Base-by-base conservation (phyloP, 2,888 invertebrate genomes). In the Rotaria sp. region DNA sequence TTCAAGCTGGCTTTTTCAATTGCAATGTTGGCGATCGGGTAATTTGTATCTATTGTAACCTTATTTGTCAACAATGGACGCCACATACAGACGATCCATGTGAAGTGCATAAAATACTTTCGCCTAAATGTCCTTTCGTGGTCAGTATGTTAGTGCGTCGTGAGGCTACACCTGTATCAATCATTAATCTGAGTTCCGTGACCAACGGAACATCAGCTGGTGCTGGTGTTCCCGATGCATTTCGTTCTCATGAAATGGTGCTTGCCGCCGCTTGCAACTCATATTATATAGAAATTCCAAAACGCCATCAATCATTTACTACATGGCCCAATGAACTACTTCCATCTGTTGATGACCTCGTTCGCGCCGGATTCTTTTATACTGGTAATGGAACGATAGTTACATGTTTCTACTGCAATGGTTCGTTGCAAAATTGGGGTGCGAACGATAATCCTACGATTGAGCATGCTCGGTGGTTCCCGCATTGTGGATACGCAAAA, bases 351-450 rank as follows among this genome's bases (percentile, higher is more conserved):
- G 75, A 80, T 26, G 75, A 80, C 45, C 24, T 80, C 21, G 75
- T 80, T 11, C 41, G 38, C 26, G 38, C 75, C 26, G 75, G 75
- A 24, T 80, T 80, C 26, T 80, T 26, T 26, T 80, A 80, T 45
- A 45, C 41, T 1, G 75, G 75, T 11, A 38, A 24, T 5, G 24
- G 24, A 80, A 41, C 75, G 24, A 15, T 41, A 26, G 75, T 80
- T 3, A 80, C 75, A 2, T 80, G 75, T n/a, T 80, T 80, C 45
- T 80, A 35, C 45, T 80, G 75, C n/a, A 80, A 80, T 45, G 75
- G 75, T 13, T 80, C 75, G 18, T 24, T 80, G 21, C 75, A 80
- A 26, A 80, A 80, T 50, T 50, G 50, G 50, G 50, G 50, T 50
- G 50, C 4, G 50, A 50, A 50, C 3, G 50, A 59, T 30, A 80